phyloP scores from a whole-genome alignment of 1,140 invertebrate genomes.

The Drosophila leontia region DNA sequence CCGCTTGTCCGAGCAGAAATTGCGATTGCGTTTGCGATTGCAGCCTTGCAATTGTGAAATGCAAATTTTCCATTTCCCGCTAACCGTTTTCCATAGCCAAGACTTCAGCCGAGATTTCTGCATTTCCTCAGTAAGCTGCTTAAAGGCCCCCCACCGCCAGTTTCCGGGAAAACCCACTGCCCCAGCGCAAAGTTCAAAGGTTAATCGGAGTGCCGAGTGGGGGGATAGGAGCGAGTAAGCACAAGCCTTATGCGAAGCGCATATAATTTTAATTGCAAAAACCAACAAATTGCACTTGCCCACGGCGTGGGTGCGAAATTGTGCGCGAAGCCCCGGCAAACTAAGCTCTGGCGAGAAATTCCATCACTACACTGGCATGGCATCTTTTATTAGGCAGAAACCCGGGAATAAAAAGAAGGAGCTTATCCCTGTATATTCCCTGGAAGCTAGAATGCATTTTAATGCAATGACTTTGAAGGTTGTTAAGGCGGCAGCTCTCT shows the following conservation, averaged over 20 bases:
- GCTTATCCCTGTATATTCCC: background rate
- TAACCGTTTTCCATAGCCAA: background rate
- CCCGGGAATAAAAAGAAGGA: background rate
- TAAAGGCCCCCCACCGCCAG: slow-evolving; percentile 9
- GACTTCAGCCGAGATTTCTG: background rate
- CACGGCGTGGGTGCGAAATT: slow-evolving; percentile 11
- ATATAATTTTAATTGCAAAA: slow-evolving; percentile 47
- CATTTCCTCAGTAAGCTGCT: slow-evolving; percentile 29
- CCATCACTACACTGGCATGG: background rate
- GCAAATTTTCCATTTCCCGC: slow-evolving; percentile 20
- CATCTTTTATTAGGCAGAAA: slow-evolving; percentile 5
- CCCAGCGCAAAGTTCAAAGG: slow-evolving; percentile 37
- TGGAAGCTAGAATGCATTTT: background rate
- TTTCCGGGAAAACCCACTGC: background rate
- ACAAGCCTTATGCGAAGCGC: slow-evolving; percentile 1
- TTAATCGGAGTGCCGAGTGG: background rate
- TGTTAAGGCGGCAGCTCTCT: background rate
- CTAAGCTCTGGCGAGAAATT: slow-evolving; percentile 1
- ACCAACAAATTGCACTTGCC: slow-evolving; percentile 47
- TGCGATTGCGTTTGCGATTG: slow-evolving; percentile 2
- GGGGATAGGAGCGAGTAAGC: background rate
- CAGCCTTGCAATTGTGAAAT: slow-evolving; percentile 11
- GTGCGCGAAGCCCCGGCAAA: background rate
- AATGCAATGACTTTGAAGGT: background rate
- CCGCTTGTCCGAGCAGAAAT: slow-evolving; percentile 13